A percentile compares a stretch with the other conserved stretches of the same genome.
Conservation (phyloP, 2,113 vertebrate species). For the Reinhardtius hippoglossoides region DNA sequence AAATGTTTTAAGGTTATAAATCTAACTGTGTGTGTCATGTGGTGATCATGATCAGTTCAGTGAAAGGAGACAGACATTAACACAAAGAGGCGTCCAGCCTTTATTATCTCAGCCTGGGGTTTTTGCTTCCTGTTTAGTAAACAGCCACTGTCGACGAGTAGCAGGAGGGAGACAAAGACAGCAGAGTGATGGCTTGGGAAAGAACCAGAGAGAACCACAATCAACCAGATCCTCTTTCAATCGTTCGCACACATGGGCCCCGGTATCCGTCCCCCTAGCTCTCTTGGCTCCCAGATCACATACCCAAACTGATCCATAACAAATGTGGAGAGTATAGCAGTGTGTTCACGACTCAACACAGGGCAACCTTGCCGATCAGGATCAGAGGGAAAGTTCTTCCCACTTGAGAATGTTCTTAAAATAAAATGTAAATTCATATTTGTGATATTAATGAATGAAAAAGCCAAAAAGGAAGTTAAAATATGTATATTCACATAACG, state of each 20-base stretch:
- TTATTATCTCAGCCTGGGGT: constrained; percentile 26
- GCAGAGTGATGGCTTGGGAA: constrained; percentile 20
- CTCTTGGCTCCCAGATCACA: constrained; percentile 35
- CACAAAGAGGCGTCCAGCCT: background rate
- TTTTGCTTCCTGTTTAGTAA: constrained; percentile 60
- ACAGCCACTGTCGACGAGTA: constrained; percentile 24
- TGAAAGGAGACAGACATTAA: constrained; percentile 5
- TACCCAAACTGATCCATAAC: constrained; percentile 38
- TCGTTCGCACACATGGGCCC: constrained; percentile 23
- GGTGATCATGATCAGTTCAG: background rate
- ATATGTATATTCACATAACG: too few relatives aligned
- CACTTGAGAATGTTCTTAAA: too few relatives aligned
- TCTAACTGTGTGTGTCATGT: background rate
- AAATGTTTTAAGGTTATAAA: background rate
- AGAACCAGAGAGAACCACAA: constrained; percentile 26
- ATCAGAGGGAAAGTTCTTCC: too few relatives aligned
- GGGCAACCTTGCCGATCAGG: background rate
- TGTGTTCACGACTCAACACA: background rate
- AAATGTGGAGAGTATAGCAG: background rate
- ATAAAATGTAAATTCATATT: background rate
- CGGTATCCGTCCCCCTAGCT: constrained; percentile 20
- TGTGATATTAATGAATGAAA: background rate
- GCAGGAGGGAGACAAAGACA: constrained; percentile 21
- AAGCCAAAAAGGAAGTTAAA: background rate
- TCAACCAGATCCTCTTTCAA: constrained; percentile 42